Percentiles rank a stretch among this genome's conserved stretches.
phyloP scores from a whole-genome alignment of 2,888 invertebrate genomes.

The Drosophila planitibia region DNA sequence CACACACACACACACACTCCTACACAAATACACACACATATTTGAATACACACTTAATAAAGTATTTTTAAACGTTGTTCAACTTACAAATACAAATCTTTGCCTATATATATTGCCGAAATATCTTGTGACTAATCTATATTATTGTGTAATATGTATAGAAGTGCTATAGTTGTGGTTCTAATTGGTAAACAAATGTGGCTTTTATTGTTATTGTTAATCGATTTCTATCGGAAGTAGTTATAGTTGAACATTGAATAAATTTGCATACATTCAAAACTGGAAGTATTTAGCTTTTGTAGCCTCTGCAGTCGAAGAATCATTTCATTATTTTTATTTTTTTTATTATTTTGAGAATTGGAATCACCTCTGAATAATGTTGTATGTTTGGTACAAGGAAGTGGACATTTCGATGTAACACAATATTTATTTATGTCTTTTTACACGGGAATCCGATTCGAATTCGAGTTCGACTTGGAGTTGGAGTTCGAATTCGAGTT shows the following conservation, averaged over 20 bases:
- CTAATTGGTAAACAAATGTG: not conserved
- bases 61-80: not conserved
- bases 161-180: not conserved
- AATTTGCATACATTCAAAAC: not conserved
- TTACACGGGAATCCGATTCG: slow-evolving; percentile 1
- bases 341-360: not conserved
- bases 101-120: not conserved
- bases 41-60: not conserved
- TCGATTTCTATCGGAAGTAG: not conserved
- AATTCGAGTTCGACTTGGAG: not conserved
- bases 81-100: not conserved
- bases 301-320: too few species aligned
- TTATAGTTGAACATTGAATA: not conserved
- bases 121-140: not conserved
- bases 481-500: not conserved
- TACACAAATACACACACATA: not conserved
- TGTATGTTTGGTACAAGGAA: not conserved
- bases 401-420: slow-evolving; percentile 17
- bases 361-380: not conserved
- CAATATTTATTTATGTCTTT: slow-evolving; percentile 1
- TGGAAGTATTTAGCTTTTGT: not conserved
- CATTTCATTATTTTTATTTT: too few species aligned
- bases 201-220: not conserved
- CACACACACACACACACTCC: not conserved
- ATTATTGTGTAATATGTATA: not conserved